These are phyloP conservation scores for Opisthocomus hoazin DNA, from an alignment of 2,113 vertebrate species.

Conservation along the genomic window DNA sequence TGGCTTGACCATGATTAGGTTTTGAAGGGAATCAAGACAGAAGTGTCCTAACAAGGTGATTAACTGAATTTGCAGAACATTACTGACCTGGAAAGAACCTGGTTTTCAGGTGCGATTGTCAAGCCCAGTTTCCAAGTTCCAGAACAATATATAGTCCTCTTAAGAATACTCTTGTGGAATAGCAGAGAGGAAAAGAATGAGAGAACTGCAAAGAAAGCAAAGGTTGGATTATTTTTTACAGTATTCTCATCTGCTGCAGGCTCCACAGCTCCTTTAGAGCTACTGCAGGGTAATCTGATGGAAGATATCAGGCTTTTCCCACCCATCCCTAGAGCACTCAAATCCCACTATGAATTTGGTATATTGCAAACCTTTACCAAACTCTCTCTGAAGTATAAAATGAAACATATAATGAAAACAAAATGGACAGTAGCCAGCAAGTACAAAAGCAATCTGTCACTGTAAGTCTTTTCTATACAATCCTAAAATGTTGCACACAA, in stretches of 20 bases:
- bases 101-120: background rate
- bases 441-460: conserved; percentile 9
- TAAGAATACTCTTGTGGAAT: background rate
- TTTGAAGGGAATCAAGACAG: background rate
- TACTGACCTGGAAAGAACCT: background rate
- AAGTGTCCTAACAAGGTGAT: background rate
- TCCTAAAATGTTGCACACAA: conserved; percentile 18
- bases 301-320: background rate
- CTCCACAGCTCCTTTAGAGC: background rate
- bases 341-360: background rate
- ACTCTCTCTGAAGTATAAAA: background rate
- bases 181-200: background rate
- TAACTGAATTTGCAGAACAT: background rate
- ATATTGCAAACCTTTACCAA: background rate
- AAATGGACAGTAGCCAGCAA: conserved; percentile 5
- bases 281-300: background rate
- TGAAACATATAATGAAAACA: background rate
- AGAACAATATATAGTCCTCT: background rate
- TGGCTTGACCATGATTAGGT: background rate
- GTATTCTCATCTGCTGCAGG: background rate
- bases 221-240: background rate
- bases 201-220: background rate
- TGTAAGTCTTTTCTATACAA: background rate
- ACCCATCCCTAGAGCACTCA: background rate
- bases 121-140: background rate